phyloP scores from a whole-genome alignment of 1,140 invertebrate species.

The Lysiphlebus fabarum region DNA sequence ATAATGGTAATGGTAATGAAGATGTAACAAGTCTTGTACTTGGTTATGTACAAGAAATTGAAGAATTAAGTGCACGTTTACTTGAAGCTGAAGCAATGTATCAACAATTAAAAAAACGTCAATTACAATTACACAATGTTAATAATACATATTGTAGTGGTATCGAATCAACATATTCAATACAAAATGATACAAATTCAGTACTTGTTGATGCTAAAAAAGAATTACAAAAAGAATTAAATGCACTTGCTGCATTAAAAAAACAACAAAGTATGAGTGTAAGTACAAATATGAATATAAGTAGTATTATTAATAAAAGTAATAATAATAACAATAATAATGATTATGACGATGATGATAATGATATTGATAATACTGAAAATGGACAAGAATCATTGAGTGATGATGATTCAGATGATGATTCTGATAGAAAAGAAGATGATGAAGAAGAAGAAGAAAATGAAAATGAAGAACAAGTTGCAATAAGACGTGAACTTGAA shows the following conservation, averaged over 20 bases:
- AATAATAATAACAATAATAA: too few species aligned
- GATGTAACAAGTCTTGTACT: conserved; percentile 71
- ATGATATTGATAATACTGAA: conserved; percentile 46
- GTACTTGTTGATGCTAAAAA: conserved; percentile 66
- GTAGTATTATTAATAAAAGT: too few species aligned
- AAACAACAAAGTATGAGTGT: conserved; percentile 41
- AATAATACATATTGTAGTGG: conserved; percentile 36
- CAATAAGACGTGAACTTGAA: conserved; percentile 69
- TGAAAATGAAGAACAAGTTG: conserved; percentile 54
- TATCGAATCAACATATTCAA: conserved; percentile 40
- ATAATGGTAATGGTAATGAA: conserved; percentile 44
- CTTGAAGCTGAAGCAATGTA: conserved; percentile 86
- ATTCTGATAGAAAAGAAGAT: conserved; percentile 39
- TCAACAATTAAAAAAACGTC: conserved; percentile 68
- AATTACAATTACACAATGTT: conserved; percentile 37
- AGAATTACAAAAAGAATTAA: conserved; percentile 62
- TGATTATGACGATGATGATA: conserved; percentile 47
- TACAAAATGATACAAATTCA: conserved; percentile 47
- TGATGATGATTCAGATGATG: conserved; percentile 64
- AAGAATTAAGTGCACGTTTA: conserved; percentile 81
- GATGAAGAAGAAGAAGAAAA: conserved; percentile 49
- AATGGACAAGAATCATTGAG: conserved; percentile 60
- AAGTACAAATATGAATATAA: conserved; percentile 22
- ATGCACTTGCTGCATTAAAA: conserved; percentile 47
- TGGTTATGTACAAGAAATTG: conserved; percentile 87